A percentile compares a stretch with the other conserved stretches of the same genome.
Conservation (phyloP, 2,797 vertebrate species). For the Tympanoctomys barrerae region DNA sequence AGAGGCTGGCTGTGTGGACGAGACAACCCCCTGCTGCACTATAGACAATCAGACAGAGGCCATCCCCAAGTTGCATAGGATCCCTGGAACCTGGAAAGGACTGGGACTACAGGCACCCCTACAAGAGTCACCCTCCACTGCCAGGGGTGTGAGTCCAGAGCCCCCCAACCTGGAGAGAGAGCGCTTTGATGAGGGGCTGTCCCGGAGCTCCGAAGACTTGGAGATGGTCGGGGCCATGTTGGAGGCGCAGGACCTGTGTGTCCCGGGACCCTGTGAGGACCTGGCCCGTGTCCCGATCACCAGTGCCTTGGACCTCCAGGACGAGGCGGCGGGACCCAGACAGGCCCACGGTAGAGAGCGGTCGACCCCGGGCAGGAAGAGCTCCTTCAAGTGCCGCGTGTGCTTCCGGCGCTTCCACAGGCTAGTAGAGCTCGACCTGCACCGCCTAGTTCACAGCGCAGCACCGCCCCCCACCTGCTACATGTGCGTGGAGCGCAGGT, state of each 20-base stretch:
- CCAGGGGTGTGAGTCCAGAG: slow-evolving; percentile 72
- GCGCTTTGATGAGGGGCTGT: slow-evolving; percentile 72
- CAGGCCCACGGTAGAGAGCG: slow-evolving; percentile 77
- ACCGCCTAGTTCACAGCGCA: slow-evolving; percentile 97
- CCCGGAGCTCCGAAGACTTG: slow-evolving; percentile 85
- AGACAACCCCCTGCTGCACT: slow-evolving; percentile 78
- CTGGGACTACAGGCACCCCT: slow-evolving; percentile 83
- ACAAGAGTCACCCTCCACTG: slow-evolving; percentile 80
- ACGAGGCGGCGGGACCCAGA: slow-evolving; percentile 85
- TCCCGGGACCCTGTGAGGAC: slow-evolving; percentile 90
- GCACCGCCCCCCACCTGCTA: slow-evolving; percentile 98
- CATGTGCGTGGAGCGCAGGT: slow-evolving; percentile 99
- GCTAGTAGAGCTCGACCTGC: slow-evolving; percentile 96
- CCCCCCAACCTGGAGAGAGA: slow-evolving; percentile 82
- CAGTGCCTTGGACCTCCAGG: slow-evolving; percentile 51
- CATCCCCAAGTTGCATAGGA: slow-evolving; percentile 82
- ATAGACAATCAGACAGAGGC: slow-evolving; percentile 85
- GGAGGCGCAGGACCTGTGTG: slow-evolving; percentile 92
- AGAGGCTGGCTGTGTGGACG: slow-evolving; percentile 27
- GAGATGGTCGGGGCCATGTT: slow-evolving; percentile 91
- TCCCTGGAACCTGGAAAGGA: slow-evolving; percentile 86
- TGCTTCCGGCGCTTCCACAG: slow-evolving; percentile 98
- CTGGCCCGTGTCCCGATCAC: slow-evolving; percentile 79
- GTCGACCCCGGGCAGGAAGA: slow-evolving; percentile 90
- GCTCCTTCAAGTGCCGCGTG: slow-evolving; percentile 97